These are phyloP conservation scores for Physocephala rufipes DNA, from an alignment of 2,888 invertebrate species.

Conservation along the genomic window DNA sequence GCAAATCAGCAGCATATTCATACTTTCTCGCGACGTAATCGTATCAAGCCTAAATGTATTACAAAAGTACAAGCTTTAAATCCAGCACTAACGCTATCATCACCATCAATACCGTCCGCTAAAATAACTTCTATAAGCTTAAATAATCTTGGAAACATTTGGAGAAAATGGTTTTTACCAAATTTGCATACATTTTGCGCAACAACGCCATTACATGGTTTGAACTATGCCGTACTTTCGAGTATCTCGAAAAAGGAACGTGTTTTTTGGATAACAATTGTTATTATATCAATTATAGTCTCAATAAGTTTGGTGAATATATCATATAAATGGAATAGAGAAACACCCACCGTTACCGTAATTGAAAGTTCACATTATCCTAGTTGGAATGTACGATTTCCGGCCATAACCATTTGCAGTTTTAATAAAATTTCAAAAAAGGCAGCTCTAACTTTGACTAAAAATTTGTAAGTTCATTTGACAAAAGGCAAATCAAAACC, in stretches of 20 bases:
- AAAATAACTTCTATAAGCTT: neutral
- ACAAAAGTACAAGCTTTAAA: neutral
- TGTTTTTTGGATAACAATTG: constrained; percentile 69
- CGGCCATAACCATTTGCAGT: constrained; percentile 70
- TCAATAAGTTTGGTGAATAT: constrained; percentile 70
- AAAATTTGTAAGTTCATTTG: constrained; percentile 64
- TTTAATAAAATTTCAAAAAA: constrained; percentile 68
- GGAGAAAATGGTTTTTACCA: constrained; percentile 54
- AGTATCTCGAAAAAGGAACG: constrained; percentile 70
- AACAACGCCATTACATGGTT: constrained; percentile 76
- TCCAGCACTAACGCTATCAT: neutral
- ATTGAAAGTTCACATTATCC: constrained; percentile 69
- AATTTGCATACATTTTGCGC: constrained; percentile 71
- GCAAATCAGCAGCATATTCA: constrained; percentile 6
- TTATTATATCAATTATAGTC: constrained; percentile 68
- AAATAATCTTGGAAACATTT: constrained; percentile 29
- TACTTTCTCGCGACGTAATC: neutral
- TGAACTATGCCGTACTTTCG: constrained; percentile 73
- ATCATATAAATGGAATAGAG: constrained; percentile 71
- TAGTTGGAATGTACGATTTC: constrained; percentile 71
- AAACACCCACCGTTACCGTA: constrained; percentile 73
- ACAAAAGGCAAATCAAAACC: too few species aligned
- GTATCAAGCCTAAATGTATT: neutral
- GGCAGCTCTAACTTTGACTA: constrained; percentile 60
- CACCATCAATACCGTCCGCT: neutral